Evolutionary conservation across 2,797 vertebrate species (phyloP).

Genomic region (Enteromius argenteus): DNA sequence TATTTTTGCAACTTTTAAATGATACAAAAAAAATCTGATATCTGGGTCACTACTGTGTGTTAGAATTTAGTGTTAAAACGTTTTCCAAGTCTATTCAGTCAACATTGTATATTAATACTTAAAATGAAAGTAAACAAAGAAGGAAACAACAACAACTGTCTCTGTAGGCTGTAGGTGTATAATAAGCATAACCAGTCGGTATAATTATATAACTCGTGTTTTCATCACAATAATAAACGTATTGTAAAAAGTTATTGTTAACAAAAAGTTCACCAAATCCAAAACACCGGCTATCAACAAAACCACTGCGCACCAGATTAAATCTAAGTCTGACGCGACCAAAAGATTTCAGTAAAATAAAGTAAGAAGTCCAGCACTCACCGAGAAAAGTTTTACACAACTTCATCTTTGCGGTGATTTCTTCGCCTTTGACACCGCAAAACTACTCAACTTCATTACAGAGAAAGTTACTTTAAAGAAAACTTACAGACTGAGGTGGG

Average conservation of each 20-base stretch:
- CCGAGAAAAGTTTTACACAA: constrained; percentile 87
- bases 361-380: constrained; percentile 70
- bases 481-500: constrained; percentile 77
- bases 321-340: not conserved
- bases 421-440: constrained; percentile 59
- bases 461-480: constrained; percentile 78
- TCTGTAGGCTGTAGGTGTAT: not conserved
- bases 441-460: constrained; percentile 74
- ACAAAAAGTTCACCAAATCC: not conserved
- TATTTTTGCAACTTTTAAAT: constrained; percentile 39
- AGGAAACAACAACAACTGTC: not conserved
- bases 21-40: not conserved
- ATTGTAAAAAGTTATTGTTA: not conserved
- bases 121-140: constrained; percentile 31
- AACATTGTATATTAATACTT: not conserved
- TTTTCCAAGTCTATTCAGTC: not conserved
- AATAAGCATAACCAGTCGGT: not conserved
- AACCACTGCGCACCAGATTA: not conserved
- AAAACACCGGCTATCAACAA: not conserved
- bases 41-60: not conserved
- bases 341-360: not conserved
- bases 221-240: not conserved
- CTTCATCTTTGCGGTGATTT: constrained; percentile 80
- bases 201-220: not conserved
- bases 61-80: not conserved